Evolutionary conservation across 2,888 invertebrate genomes (phyloP), one percentile per base, ranked within the genome.

Genomic region (Trachelus troglodyta): DNA sequence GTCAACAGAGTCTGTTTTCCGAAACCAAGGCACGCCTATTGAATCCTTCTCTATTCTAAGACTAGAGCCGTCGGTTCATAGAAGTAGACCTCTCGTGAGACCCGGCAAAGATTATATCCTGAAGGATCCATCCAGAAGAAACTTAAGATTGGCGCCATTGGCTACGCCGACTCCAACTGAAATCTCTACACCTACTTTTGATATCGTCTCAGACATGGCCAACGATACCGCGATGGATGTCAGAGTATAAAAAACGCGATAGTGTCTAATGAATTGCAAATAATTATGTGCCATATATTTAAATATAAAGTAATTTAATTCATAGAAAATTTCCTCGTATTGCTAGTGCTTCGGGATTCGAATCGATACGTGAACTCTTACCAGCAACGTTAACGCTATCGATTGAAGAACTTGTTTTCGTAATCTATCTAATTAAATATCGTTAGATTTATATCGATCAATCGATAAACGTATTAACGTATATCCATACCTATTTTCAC

Each of bases 141-240:
- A 77, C 9, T 69, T 86, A 12, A 86, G 84, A 40, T 74, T 86
- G 15, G 89, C 89, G 0, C 89, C 90, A 0, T 83, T 91, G 6
- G 89, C 90, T 9, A 83, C 82, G 1, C 88, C 89, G 1, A 89
- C 90, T 33, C 89, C 89, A 0, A 89, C 89, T n/a, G 89, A 90
- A 12, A 87, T 90, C 75, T 89, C 87, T 69, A 89, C 89, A 11
- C 90, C 90, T 4, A 89, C 89, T 33, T 88, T 89, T 77, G 91
- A 91, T 74, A 79, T 88, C 12, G 87, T 88, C 34, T 78, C 87
- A 4, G 90, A 90, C 69, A 88, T 89, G 4, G 88, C 89, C 74
- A 82, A 83, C 23, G 88, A 89, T 68, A 84, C 76, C 15, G 87
- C 87, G 11, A 80, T 90, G 6, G 88, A 89, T 31, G 88, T 90